These are phyloP conservation scores for Ursus arctos DNA, from an alignment of 2,113 vertebrate species.

Conservation along the genomic window DNA sequence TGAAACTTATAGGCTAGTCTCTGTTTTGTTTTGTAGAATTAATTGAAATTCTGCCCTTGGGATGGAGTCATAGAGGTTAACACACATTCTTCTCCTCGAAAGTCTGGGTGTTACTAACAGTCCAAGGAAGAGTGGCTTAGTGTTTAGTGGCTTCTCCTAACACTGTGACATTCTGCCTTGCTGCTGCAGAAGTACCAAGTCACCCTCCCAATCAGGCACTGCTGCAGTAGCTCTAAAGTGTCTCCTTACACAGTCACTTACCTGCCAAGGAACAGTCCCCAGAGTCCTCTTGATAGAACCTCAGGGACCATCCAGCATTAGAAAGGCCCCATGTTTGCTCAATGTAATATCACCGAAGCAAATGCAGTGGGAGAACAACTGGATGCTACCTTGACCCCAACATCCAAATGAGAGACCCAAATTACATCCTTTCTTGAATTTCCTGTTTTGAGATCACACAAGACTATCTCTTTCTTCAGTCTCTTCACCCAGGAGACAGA, in stretches of 20 bases:
- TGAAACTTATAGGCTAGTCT: background rate
- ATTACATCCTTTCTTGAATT: background rate
- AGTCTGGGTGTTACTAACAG: background rate
- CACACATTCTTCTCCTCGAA: accelerated
- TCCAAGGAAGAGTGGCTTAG: background rate
- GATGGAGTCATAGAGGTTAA: background rate
- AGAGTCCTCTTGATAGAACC: background rate
- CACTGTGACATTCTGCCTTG: background rate
- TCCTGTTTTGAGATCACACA: background rate
- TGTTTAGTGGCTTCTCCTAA: background rate
- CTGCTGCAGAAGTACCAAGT: background rate
- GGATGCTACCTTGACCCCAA: background rate
- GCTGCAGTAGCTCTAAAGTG: background rate
- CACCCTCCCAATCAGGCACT: background rate
- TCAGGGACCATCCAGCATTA: background rate
- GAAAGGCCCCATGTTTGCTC: background rate
- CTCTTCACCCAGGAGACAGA: background rate
- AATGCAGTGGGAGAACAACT: background rate
- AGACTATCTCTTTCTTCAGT: background rate
- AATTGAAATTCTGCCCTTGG: background rate
- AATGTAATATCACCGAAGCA: background rate
- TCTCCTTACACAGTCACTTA: background rate
- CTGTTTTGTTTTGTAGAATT: background rate
- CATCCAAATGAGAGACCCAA: background rate
- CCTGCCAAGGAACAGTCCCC: background rate